phyloP scores from a whole-genome alignment of 2,797 vertebrate species.

The Pseudochirops corinnae region DNA sequence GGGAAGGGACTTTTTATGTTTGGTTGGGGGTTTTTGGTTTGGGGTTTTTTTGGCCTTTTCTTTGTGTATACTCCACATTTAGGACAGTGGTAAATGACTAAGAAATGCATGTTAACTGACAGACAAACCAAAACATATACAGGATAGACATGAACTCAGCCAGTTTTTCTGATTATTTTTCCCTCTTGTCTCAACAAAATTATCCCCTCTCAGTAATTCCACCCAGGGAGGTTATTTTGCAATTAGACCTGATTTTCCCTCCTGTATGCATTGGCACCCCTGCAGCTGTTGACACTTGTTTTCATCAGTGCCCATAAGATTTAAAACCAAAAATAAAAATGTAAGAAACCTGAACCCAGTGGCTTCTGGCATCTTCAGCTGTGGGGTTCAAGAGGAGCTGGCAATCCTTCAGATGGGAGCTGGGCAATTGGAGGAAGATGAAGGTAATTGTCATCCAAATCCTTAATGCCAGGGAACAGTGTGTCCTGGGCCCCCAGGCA shows the following conservation, averaged over 20 bases:
- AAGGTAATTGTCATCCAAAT: neutral
- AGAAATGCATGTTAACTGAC: neutral
- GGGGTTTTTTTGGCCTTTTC: neutral
- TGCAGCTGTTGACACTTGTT: neutral
- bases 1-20: neutral
- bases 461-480: neutral
- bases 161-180: neutral
- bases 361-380: neutral
- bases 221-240: neutral
- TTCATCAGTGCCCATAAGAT: neutral
- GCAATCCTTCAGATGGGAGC: neutral
- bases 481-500: neutral
- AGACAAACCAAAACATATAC: neutral
- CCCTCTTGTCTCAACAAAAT: neutral
- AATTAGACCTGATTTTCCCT: neutral
- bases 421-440: neutral
- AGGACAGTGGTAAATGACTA: neutral
- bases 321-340: slow-evolving; percentile 9
- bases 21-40: neutral
- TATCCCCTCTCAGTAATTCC: neutral
- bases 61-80: neutral
- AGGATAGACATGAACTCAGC: neutral
- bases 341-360: neutral
- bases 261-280: neutral
- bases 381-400: neutral